These are phyloP conservation scores for Scomberomorus guttatus DNA, from an alignment of 2,797 vertebrate genomes.

Conservation along the genomic window DNA sequence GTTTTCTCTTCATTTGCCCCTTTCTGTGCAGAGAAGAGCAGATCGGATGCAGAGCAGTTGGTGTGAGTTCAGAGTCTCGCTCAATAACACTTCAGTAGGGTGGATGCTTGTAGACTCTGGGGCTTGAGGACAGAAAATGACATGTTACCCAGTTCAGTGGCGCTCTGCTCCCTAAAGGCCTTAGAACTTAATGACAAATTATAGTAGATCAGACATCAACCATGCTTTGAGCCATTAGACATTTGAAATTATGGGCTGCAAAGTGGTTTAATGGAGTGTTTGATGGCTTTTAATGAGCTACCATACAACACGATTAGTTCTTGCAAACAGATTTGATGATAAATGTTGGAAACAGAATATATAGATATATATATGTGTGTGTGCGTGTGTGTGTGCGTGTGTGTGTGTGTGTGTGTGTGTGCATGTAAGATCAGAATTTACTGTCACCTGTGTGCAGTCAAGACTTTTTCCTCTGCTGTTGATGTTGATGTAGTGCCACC, in stretches of 20 bases:
- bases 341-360: neutral
- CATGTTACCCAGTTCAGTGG: neutral
- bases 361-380: neutral
- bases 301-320: conserved; percentile 28
- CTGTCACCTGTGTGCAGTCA: conserved; percentile 10
- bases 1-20: neutral
- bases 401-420: neutral
- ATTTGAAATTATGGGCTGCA: conserved; percentile 50
- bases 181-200: conserved; percentile 44
- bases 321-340: conserved; percentile 31
- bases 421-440: neutral
- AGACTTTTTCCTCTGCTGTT: conserved; percentile 18
- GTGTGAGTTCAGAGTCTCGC: neutral
- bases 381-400: neutral
- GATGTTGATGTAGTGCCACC: conserved; percentile 70
- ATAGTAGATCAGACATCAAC: conserved; percentile 37
- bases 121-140: conserved; percentile 8
- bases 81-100: neutral
- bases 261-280: conserved; percentile 56
- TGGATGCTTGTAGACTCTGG: neutral
- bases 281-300: conserved; percentile 62
- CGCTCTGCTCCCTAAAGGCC: neutral
- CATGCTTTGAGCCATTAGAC: conserved; percentile 52
- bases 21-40: neutral
- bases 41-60: neutral